Base-by-base conservation (phyloP, 2,888 invertebrate species). In the Lacanobia oleracea region DNA sequence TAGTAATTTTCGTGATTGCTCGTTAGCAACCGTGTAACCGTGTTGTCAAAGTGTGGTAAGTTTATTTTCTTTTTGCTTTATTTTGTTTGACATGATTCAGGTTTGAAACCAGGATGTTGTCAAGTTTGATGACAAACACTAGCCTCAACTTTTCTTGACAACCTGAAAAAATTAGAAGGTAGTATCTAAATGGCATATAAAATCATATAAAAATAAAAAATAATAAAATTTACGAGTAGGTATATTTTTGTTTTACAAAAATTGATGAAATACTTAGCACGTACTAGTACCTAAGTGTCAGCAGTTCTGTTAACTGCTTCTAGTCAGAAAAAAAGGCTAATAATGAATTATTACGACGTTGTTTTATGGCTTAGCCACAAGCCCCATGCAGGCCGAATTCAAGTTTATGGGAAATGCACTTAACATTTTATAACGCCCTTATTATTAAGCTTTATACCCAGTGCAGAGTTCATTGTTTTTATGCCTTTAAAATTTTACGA, bases 371-470 rank as follows among this genome's bases (percentile, higher is more conserved):
- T 61, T 27, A 3, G 27, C 2, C 66, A 68, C 71, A 54, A 67
- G 37, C 37, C 6, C 12, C 43, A 45, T 67, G 37, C 51, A 60
- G 59, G 18, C 59, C 18, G 56, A 74, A 77, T 33, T 53, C 21
- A 53, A 76, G 67, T 79, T 85, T 79, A 85, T 79, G 74, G 53
- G 45, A 27, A 68, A 81, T 83, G 81, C 84, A 84, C 79, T 87
- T 81, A 75, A 79, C 70, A 83, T 87, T 89, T 86, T 79, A 89
- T 77, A 72, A 70, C 65, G 27, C 72, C 74, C 79, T 83, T 75
- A 81, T 68, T 72, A 64, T 64, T 67, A 50, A 53, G 33, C n/a
- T 65, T 63, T 69, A 76, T 69, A 63, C 10, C 40, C 27, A 54
- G 23, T 14, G 51, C 60, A 73, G 72, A 56, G 64, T 67, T 75